Evolutionary conservation across 2,113 vertebrate genomes (phyloP), one percentile per base, ranked within the genome.

Genomic region (Platysternon megacephalum): DNA sequence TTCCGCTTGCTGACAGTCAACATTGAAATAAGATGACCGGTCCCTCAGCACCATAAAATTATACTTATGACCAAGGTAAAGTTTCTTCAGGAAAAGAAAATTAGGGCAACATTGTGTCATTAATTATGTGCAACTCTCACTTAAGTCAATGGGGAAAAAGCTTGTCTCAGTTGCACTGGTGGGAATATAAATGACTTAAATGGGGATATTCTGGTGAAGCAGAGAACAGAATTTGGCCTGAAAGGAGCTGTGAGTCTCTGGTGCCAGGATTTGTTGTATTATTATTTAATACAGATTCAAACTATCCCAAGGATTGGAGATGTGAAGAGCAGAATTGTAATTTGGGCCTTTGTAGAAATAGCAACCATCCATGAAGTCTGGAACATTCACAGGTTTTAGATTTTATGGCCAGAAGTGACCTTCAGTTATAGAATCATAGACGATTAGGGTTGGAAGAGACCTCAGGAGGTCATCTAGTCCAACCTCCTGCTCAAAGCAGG

Each of bases 31-130:
- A 90, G 82, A 89, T 82, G 4, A 92, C 89, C 89, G 82, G 11
- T 35, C 29, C 22, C 19, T 42, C 83, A 72, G 29, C 52, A n/a
- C n/a, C 91, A 72, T 79, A 84, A 95, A 65, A 76, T 93, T 95
- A n/a, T n/a, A n/a, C n/a, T 84, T 86, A 81, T 91, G 87, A 82
- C 90, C 84, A 94, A 92, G 93, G 89, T 58, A 51, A 91, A 93
- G 53, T 92, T 95, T 90, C 79, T 92, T 95, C 85, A 90, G 82
- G 58, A 80, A 83, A 96, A 95, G 89, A 86, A 65, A 95, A 91
- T 93, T 87, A 93, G 90, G 39, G 83, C 80, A 96, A 52, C 39
- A 49, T 49, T 49, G 49, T 91, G 78, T 78, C 44, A 88, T 78
- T 28, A 26, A 86, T 61, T 61, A 32, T 61, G 58, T 61, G 58